Conservation (phyloP, 1,140 invertebrate species). For the Diabrotica virgifera region DNA sequence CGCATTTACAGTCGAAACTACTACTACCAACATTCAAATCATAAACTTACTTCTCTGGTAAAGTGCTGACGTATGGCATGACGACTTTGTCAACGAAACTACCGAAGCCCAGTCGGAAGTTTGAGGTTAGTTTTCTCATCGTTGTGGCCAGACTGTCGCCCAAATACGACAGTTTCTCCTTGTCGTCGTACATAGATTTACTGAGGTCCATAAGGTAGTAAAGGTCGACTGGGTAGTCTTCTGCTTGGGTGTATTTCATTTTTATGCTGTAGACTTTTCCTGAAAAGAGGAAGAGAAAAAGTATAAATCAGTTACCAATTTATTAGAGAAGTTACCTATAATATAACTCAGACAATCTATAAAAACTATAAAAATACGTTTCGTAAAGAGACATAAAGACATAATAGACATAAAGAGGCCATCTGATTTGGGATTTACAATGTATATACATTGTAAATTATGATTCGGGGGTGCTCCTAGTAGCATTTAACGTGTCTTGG, state of each 20-base stretch:
- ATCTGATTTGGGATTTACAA: too few species aligned
- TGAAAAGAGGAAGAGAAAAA: constrained; percentile 7
- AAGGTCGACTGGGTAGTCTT: constrained; percentile 84
- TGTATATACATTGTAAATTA: too few species aligned
- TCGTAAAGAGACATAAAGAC: too few species aligned
- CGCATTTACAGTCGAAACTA: too few species aligned
- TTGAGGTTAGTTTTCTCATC: constrained; percentile 76
- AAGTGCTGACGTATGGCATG: constrained; percentile 71
- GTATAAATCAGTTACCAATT: too few species aligned
- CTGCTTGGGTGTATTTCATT: constrained; percentile 52
- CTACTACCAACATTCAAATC: not conserved
- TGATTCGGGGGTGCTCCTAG: too few species aligned
- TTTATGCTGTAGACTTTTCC: constrained; percentile 27
- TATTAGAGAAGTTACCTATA: too few species aligned
- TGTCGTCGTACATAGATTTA: constrained; percentile 73
- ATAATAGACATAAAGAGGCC: too few species aligned
- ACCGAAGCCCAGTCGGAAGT: constrained; percentile 82
- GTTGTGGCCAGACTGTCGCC: constrained; percentile 60
- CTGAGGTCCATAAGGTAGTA: constrained; percentile 88
- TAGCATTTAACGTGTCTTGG: too few species aligned
- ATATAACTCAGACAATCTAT: too few species aligned
- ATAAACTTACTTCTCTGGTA: constrained; percentile 53
- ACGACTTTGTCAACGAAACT: constrained; percentile 87
- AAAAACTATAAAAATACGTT: too few species aligned
- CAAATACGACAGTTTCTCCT: constrained; percentile 62